A percentile compares a stretch with the other conserved stretches of the same genome.
phyloP scores from a whole-genome alignment of 2,797 vertebrate species.

The Anableps anableps region DNA sequence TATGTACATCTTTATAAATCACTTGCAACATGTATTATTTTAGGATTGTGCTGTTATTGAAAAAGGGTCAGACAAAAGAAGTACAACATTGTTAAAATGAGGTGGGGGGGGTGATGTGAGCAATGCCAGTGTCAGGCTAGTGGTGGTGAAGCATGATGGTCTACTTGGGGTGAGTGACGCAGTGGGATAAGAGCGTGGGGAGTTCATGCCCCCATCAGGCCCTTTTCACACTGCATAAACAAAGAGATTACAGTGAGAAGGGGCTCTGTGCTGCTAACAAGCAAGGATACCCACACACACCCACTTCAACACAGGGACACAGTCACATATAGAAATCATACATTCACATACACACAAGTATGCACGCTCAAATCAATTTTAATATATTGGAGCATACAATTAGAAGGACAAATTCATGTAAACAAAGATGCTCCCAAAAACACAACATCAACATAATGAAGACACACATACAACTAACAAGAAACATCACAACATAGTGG shows the following conservation, averaged over 20 bases:
- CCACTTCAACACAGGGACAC: slow-evolving; percentile 23
- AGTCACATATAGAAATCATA: slow-evolving; percentile 15
- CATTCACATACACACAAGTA: neutral
- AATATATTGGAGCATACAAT: slow-evolving; percentile 19
- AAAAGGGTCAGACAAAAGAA: slow-evolving; percentile 50
- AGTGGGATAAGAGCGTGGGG: slow-evolving; percentile 79
- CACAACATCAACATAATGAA: slow-evolving; percentile 59
- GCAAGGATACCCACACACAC: slow-evolving; percentile 64
- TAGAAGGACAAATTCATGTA: slow-evolving; percentile 30
- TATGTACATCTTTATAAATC: slow-evolving; percentile 33
- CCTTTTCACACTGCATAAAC: slow-evolving; percentile 82
- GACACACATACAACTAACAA: slow-evolving; percentile 80
- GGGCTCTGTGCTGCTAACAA: slow-evolving; percentile 83
- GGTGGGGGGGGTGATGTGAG: slow-evolving; percentile 54
- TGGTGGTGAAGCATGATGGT: slow-evolving; percentile 74
- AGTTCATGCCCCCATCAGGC: slow-evolving; percentile 79
- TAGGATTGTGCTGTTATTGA: slow-evolving; percentile 51
- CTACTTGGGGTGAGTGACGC: slow-evolving; percentile 75
- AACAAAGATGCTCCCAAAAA: slow-evolving; percentile 46
- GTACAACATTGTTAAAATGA: slow-evolving; percentile 36
- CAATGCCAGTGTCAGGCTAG: slow-evolving; percentile 63
- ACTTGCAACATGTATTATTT: slow-evolving; percentile 37
- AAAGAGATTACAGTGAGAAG: slow-evolving; percentile 88
- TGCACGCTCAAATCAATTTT: slow-evolving; percentile 4
- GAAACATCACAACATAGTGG: slow-evolving; percentile 90